phyloP scores from a whole-genome alignment of 2,797 vertebrate genomes.

The Coranthus polyacanthus region DNA sequence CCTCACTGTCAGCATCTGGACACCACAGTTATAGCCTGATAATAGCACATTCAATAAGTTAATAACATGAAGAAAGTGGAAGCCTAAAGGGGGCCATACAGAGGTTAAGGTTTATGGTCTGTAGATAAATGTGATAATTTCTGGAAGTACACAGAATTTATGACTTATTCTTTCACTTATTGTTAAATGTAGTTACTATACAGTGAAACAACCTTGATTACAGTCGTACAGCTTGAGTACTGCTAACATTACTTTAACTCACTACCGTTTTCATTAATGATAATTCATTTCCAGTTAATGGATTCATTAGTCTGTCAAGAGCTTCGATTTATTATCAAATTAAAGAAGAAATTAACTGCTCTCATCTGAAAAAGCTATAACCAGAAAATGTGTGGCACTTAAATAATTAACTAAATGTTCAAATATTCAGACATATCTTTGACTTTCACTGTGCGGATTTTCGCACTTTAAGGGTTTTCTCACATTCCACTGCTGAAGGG shows the following conservation, averaged over 20 bases:
- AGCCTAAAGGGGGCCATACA: constrained; percentile 31
- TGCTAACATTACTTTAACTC: not conserved
- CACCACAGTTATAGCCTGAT: constrained; percentile 33
- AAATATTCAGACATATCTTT: too few species aligned
- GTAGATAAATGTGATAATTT: not conserved
- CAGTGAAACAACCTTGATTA: not conserved
- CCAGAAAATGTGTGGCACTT: too few species aligned
- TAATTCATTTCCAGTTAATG: constrained; percentile 1
- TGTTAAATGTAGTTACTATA: not conserved
- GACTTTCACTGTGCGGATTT: too few species aligned
- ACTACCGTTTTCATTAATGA: not conserved
- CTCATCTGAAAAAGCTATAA: too few species aligned
- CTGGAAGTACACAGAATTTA: not conserved
- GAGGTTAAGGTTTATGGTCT: constrained; percentile 8
- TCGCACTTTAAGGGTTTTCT: too few species aligned
- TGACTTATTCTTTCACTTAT: not conserved
- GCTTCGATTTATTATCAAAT: too few species aligned
- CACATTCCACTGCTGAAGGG: too few species aligned
- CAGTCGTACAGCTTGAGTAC: not conserved
- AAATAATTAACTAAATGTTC: too few species aligned
- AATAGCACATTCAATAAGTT: constrained; percentile 31
- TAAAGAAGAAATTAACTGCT: too few species aligned
- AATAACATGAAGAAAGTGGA: constrained; percentile 36
- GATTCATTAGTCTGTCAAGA: not conserved
- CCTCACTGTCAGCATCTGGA: constrained; percentile 32